Evolutionary conservation across 1,140 invertebrate species (phyloP).

Genomic region (Drosophila rhopaloa): DNA sequence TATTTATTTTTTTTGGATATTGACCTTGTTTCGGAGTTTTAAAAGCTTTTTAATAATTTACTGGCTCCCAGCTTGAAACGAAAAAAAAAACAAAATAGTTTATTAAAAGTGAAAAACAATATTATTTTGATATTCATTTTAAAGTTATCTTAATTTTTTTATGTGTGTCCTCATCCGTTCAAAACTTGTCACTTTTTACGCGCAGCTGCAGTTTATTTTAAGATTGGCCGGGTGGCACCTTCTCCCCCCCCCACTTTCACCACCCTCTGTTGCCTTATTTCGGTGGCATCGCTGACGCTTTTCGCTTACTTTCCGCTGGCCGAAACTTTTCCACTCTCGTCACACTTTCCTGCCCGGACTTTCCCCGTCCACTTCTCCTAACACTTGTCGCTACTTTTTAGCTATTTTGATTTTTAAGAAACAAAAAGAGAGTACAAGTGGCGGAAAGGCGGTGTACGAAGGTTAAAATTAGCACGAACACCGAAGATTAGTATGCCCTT

Average conservation of each 20-base stretch:
- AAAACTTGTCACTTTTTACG: conserved; percentile 82
- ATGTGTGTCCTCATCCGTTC: conserved; percentile 19
- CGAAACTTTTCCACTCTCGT: conserved; percentile 64
- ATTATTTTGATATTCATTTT: too few species aligned
- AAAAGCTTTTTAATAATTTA: too few species aligned
- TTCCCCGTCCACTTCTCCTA: conserved; percentile 25
- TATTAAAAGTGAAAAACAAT: too few species aligned
- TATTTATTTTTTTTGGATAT: too few species aligned
- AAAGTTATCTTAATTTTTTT: too few species aligned
- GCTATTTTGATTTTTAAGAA: conserved; percentile 81
- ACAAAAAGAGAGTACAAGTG: conserved; percentile 57
- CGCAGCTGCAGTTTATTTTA: conserved; percentile 82
- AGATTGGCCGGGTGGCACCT: conserved; percentile 72
- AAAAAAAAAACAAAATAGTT: too few species aligned
- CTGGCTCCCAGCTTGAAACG: too few species aligned
- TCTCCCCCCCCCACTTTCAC: neutral
- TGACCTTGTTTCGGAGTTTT: too few species aligned
- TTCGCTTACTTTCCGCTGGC: conserved; percentile 54
- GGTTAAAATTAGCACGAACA: neutral
- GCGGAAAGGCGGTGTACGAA: neutral
- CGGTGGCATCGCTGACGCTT: conserved; percentile 44
- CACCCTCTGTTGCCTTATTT: conserved; percentile 32
- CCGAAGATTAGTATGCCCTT: neutral
- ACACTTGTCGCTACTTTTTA: conserved; percentile 81
- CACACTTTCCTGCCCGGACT: conserved; percentile 31